A percentile compares a stretch with the other conserved stretches of the same genome.
Conservation (phyloP, 2,888 invertebrate species). For the Acrocera orbiculus region DNA sequence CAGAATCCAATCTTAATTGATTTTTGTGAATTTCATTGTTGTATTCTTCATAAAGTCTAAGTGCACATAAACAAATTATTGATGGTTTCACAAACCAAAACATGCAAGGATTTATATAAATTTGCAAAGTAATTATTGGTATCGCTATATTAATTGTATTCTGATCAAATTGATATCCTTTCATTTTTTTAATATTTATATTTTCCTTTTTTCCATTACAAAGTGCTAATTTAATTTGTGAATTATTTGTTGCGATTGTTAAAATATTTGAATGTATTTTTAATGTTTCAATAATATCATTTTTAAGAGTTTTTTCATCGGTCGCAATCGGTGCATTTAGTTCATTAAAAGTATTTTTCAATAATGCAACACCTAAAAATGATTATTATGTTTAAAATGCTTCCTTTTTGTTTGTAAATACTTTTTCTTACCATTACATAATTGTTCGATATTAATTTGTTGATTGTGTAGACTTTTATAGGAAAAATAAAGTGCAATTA, state of each 20-base stretch:
- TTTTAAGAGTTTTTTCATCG: slow-evolving; percentile 27
- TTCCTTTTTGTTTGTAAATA: neutral
- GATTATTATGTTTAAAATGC: neutral
- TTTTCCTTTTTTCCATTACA: slow-evolving; percentile 22
- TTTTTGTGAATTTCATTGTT: slow-evolving; percentile 6
- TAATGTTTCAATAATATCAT: slow-evolving; percentile 38
- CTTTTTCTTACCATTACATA: slow-evolving; percentile 24
- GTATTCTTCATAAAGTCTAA: slow-evolving; percentile 18
- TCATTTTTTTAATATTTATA: slow-evolving; percentile 28
- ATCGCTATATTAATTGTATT: slow-evolving; percentile 50
- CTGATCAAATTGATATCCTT: slow-evolving; percentile 44
- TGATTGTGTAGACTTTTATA: slow-evolving; percentile 21
- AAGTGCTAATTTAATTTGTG: slow-evolving; percentile 9
- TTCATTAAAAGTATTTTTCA: slow-evolving; percentile 24
- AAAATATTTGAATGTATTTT: slow-evolving; percentile 36
- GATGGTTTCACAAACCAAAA: slow-evolving; percentile 50
- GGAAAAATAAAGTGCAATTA: slow-evolving; percentile 39
- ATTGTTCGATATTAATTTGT: slow-evolving; percentile 31
- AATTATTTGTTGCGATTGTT: slow-evolving; percentile 9
- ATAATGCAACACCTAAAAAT: slow-evolving; percentile 13
- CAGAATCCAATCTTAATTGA: slow-evolving; percentile 5
- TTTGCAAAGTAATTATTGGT: slow-evolving; percentile 50
- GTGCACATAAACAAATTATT: slow-evolving; percentile 34
- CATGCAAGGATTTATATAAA: slow-evolving; percentile 59
- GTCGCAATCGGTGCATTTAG: slow-evolving; percentile 34